Evolutionary conservation across 2,888 invertebrate species (phyloP), one percentile per base, ranked within the genome.

Genomic region (Caenorhabditis imperialis): DNA sequence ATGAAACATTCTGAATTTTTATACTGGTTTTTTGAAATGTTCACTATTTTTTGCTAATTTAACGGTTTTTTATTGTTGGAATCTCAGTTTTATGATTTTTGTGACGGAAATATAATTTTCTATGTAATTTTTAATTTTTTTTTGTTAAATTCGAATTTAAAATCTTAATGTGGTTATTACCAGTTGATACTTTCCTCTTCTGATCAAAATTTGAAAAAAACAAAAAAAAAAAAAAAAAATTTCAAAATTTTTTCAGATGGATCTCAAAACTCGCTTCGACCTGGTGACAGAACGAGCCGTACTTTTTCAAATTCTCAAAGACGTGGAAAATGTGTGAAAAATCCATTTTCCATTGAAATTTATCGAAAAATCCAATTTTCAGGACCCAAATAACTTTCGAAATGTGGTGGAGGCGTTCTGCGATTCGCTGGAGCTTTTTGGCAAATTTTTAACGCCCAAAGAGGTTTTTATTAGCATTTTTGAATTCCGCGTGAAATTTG

Each of bases 361-460:
- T n/a, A n/a, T n/a, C n/a, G 33, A 33, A 33, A 33, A 8, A 14
- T 16, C 23, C 12, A 0, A 23, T 20, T 60, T 60, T 33, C 27
- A 62, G 47, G 44, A 67, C 20, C 67, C 67, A 1, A 7, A 37
- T 6, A 30, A 48, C 8, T 50, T 55, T 14, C 12, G 14, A 5
- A n/a, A 51, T 20, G 51, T 37, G 0, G 51, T 58, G 3, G 25
- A 51, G 16, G 16, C 20, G 7, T 44, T 67, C n/a, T 44, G 42
- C 20, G 35, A 44, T 12, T 57, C 50, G 7, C 22, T 67, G 5
- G 57, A 67, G 7, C 44, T 44, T 18, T 67, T 67, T 22, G 44
- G 51, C 23, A 67, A 61, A 16, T 61, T 61, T 61, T 42, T 60
- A 40, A 60, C 60, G n/a, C n/a, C 40, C 4, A 30, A 42, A 40